Conservation (phyloP, 2,113 vertebrate genomes). For the Chloropsis cyanopogon region DNA sequence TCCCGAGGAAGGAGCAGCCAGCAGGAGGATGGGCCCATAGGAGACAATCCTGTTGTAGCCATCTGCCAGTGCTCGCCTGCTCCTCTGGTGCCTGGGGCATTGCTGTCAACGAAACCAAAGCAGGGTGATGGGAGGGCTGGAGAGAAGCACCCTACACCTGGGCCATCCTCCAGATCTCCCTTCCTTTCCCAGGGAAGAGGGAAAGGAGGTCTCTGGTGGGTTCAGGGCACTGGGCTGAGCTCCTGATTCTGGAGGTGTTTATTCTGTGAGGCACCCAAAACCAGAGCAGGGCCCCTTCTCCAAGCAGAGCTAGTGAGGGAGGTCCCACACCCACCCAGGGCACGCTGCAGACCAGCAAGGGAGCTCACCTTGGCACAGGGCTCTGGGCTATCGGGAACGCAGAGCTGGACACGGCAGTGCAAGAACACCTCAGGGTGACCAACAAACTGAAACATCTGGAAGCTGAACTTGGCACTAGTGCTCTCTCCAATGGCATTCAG, state of each 20-base stretch:
- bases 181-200: not conserved
- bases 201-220: not conserved
- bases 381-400: not conserved
- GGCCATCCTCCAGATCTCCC: not conserved
- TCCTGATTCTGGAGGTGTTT: not conserved
- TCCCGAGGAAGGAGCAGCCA: not conserved
- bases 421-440: constrained; percentile 46
- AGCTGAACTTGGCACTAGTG: constrained; percentile 58
- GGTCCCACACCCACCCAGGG: not conserved
- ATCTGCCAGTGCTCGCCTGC: not conserved
- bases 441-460: constrained; percentile 71
- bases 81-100: not conserved
- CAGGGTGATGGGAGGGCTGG: not conserved
- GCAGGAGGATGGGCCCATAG: constrained; percentile 57
- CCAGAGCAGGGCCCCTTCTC: not conserved
- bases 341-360: rapidly evolving
- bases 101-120: constrained; percentile 19
- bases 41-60: constrained; percentile 60
- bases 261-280: not conserved
- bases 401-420: constrained; percentile 67
- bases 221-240: not conserved
- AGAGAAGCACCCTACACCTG: rapidly evolving
- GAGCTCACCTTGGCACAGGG: constrained; percentile 54
- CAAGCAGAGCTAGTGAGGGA: not conserved
- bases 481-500: constrained; percentile 42